Evolutionary conservation across 2,888 invertebrate species (phyloP).

Genomic region (Hoplodrina ambigua): DNA sequence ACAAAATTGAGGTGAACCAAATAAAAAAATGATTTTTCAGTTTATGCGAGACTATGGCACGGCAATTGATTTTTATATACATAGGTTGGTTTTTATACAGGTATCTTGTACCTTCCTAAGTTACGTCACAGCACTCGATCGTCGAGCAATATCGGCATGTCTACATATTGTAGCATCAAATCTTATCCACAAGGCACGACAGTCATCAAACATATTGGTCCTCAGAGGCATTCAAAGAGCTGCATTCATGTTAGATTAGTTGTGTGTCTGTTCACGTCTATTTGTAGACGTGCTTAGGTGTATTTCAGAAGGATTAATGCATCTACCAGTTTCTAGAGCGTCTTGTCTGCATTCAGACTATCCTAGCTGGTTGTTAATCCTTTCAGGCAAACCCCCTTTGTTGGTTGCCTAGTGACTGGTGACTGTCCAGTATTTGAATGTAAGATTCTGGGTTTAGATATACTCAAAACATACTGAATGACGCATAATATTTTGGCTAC

Average conservation of each 20-base stretch:
- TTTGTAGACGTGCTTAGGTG: slow-evolving; percentile 5
- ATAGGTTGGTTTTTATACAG: too few species aligned
- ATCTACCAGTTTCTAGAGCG: neutral
- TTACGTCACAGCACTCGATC: neutral
- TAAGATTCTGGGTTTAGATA: too few species aligned
- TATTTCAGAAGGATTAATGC: neutral
- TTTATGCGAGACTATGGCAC: too few species aligned
- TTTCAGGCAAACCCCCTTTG: neutral
- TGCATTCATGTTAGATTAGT: slow-evolving; percentile 13
- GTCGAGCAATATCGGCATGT: neutral
- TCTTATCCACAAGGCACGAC: neutral
- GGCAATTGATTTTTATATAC: too few species aligned
- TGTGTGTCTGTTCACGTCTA: neutral
- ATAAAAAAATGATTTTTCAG: too few species aligned
- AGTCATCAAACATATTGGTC: neutral
- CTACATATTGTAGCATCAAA: neutral
- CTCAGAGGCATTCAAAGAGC: neutral
- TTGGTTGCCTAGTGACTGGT: too few species aligned
- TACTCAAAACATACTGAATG: too few species aligned
- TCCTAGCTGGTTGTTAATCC: neutral
- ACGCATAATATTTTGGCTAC: neutral
- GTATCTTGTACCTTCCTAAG: neutral
- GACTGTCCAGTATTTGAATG: too few species aligned
- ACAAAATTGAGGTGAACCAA: too few species aligned
- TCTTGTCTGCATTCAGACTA: neutral